A percentile compares a stretch with the other conserved stretches of the same genome.
phyloP scores from a whole-genome alignment of 2,888 invertebrate species.

The Thecophora atra region DNA sequence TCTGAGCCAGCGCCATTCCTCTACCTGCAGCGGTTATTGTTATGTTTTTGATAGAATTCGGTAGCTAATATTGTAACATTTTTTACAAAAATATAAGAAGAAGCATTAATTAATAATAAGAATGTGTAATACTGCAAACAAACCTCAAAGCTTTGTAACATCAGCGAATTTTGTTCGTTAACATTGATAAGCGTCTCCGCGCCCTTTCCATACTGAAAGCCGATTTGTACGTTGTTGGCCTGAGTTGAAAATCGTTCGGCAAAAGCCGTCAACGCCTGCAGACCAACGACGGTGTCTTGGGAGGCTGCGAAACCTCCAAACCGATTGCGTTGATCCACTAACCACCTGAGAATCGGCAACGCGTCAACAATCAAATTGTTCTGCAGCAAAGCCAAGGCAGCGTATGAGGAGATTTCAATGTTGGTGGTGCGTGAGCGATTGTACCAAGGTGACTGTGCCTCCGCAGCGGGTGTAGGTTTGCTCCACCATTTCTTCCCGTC shows the following conservation, averaged over 20 bases:
- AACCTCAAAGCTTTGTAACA: constrained; percentile 82
- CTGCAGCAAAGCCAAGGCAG: constrained; percentile 77
- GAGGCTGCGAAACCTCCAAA: constrained; percentile 80
- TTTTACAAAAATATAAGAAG: too few species aligned
- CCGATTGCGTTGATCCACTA: constrained; percentile 73
- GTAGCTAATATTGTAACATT: constrained; percentile 50
- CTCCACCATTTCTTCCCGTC: constrained; percentile 85
- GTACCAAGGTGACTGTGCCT: constrained; percentile 75
- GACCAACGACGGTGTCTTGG: constrained; percentile 80
- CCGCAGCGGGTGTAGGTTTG: constrained; percentile 69
- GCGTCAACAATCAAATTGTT: constrained; percentile 63
- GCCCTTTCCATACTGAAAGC: constrained; percentile 68
- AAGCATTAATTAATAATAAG: too few species aligned
- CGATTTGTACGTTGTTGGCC: constrained; percentile 69
- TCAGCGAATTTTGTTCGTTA: constrained; percentile 81
- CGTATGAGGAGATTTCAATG: constrained; percentile 90
- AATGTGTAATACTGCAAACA: background rate
- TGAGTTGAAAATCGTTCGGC: constrained; percentile 69
- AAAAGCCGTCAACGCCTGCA: constrained; percentile 72
- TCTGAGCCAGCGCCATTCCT: constrained; percentile 81
- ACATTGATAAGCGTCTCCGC: constrained; percentile 71
- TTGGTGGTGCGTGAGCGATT: constrained; percentile 74
- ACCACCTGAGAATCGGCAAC: constrained; percentile 76
- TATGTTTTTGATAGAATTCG: constrained; percentile 70
- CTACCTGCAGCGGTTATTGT: constrained; percentile 82